Conservation (phyloP, 2,113 vertebrate species). For the Morone saxatilis region DNA sequence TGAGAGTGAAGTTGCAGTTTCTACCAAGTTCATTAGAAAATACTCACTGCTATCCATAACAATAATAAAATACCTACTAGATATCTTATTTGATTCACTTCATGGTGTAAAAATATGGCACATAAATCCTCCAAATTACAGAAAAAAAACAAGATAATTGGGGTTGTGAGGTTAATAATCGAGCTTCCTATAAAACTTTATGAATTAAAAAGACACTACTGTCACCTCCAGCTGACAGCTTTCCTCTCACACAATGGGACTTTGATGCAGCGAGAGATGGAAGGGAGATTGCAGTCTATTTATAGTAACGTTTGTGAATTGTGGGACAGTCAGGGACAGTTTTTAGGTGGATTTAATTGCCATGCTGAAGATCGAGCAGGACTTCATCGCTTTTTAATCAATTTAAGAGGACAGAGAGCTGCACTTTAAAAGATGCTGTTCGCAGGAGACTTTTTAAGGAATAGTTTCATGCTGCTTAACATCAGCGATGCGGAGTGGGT, state of each 20-base stretch:
- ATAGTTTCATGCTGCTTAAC: not conserved
- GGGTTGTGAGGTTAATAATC: not conserved
- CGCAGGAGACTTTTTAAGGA: not conserved
- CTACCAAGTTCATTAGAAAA: not conserved
- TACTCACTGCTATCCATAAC: not conserved
- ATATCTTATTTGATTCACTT: not conserved
- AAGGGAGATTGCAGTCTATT: slow-evolving; percentile 32
- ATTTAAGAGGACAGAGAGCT: not conserved
- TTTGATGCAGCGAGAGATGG: slow-evolving; percentile 36
- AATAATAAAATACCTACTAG: not conserved
- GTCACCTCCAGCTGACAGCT: slow-evolving; percentile 47
- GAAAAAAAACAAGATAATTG: not conserved
- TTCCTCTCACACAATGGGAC: slow-evolving; percentile 6
- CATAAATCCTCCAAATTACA: not conserved
- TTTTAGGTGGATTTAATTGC: slow-evolving; percentile 28
- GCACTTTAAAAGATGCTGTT: slow-evolving; percentile 2
- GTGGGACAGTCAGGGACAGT: slow-evolving; percentile 28
- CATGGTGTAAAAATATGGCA: not conserved
- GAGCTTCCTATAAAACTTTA: not conserved
- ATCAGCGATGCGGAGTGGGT: not conserved
- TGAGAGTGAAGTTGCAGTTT: not conserved
- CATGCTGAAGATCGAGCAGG: not conserved
- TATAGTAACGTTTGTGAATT: slow-evolving; percentile 49
- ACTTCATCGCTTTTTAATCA: not conserved
- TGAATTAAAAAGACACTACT: slow-evolving; percentile 6